Evolutionary conservation across 2,888 invertebrate species (phyloP).

Genomic region (Chironomus tentans): DNA sequence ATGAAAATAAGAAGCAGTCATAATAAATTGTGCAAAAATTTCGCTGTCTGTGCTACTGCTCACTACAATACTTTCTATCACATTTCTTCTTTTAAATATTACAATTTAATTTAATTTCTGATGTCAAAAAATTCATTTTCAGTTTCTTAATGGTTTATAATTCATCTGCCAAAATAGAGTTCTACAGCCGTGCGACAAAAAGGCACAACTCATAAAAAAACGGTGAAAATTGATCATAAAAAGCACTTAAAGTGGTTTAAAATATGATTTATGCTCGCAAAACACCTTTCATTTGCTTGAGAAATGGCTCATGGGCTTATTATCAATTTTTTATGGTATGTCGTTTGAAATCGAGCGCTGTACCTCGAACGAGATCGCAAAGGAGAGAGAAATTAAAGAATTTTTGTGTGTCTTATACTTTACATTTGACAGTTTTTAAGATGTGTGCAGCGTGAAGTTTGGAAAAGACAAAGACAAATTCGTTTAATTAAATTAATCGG

Average conservation of each 20-base stretch:
- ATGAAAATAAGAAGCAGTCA: no score
- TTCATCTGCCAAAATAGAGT: neutral
- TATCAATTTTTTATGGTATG: constrained; percentile 1
- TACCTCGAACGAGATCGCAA: neutral
- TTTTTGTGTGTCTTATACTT: no score
- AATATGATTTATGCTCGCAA: neutral
- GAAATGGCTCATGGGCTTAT: neutral
- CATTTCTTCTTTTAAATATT: no score
- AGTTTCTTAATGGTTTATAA: neutral
- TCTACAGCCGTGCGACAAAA: neutral
- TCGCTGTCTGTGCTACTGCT: neutral
- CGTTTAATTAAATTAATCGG: neutral
- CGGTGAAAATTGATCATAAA: constrained; percentile 1
- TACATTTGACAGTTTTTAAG: neutral
- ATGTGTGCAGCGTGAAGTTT: neutral
- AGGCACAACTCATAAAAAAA: neutral
- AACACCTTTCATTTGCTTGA: neutral
- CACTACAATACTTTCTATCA: neutral
- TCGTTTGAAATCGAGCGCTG: no score
- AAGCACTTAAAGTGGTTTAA: neutral
- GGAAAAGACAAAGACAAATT: neutral
- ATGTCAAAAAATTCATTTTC: no score
- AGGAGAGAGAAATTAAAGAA: no score
- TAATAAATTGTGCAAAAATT: no score
- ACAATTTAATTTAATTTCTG: no score